phyloP scores from a whole-genome alignment of 2,888 invertebrate species.

The Neocrepidodera transversa region DNA sequence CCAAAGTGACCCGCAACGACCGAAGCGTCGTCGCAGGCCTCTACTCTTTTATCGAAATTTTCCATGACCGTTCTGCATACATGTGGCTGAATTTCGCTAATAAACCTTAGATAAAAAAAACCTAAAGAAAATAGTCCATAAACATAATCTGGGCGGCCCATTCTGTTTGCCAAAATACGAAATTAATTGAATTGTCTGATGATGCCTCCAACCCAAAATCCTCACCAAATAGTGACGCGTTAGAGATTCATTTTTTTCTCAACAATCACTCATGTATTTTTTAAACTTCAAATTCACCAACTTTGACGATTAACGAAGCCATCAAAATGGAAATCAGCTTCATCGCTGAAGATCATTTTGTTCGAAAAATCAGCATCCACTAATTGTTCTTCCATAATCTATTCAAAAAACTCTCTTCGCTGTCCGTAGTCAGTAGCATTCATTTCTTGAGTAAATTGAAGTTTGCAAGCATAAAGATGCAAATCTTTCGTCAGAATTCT shows the following conservation, averaged over 20 bases:
- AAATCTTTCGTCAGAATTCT: no score
- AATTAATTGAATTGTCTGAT: background rate
- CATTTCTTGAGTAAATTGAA: slow-evolving; percentile 32
- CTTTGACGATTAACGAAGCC: slow-evolving; percentile 17
- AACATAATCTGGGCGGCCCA: no score
- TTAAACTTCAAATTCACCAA: slow-evolving; percentile 1
- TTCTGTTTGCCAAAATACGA: no score
- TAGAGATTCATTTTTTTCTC: background rate
- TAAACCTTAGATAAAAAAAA: no score
- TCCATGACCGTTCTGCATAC: no score
- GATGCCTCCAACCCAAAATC: background rate
- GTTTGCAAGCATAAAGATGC: background rate
- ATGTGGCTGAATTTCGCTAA: no score
- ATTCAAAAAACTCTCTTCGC: slow-evolving; percentile 17
- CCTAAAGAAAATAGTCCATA: no score
- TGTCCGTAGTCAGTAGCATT: slow-evolving; percentile 26
- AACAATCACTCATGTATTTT: slow-evolving; percentile 6
- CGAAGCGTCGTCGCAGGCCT: no score
- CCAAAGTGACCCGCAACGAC: no score
- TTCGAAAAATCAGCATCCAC: slow-evolving; percentile 24
- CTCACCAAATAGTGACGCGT: slow-evolving; percentile 5
- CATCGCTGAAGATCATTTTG: slow-evolving; percentile 26
- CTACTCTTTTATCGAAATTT: no score
- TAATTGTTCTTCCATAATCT: slow-evolving; percentile 14
- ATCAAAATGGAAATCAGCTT: slow-evolving; percentile 8